Conservation (phyloP, 2,888 invertebrate genomes). For the Pristionchus maxplancki region DNA sequence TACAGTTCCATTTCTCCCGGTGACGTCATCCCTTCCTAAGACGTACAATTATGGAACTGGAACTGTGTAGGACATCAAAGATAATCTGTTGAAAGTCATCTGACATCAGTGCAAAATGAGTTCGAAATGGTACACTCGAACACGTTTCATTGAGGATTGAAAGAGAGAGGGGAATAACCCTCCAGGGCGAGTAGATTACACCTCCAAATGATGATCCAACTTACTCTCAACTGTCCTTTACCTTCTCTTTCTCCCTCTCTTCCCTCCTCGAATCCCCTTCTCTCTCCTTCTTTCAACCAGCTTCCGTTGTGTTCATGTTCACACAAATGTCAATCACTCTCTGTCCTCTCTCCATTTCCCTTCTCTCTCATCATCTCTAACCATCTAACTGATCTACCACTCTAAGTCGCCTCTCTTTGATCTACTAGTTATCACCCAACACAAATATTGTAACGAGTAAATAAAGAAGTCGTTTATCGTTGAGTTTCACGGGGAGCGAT, state of each 20-base stretch:
- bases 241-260: background rate
- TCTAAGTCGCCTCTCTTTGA: constrained; percentile 30
- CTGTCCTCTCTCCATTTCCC: constrained; percentile 19
- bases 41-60: no score
- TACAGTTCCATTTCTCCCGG: background rate
- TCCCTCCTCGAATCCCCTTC: constrained; percentile 3
- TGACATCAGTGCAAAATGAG: no score
- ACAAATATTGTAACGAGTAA: constrained; percentile 43
- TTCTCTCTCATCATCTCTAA: constrained; percentile 33
- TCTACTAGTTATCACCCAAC: constrained; percentile 11
- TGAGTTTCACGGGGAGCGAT: constrained; percentile 9
- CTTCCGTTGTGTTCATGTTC: constrained; percentile 45
- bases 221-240: constrained; percentile 21
- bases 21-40: background rate
- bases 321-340: constrained; percentile 43
- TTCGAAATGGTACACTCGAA: background rate
- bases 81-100: no score
- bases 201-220: background rate
- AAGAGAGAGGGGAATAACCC: background rate
- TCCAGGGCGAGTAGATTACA: background rate
- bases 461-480: constrained; percentile 39
- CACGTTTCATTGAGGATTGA: background rate
- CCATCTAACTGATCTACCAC: background rate
- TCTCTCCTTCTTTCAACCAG: constrained; percentile 25
- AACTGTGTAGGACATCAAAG: no score